Percentiles rank a stretch among this genome's conserved stretches.
phyloP scores from a whole-genome alignment of 2,797 vertebrate species.

The Muscicapa striata region DNA sequence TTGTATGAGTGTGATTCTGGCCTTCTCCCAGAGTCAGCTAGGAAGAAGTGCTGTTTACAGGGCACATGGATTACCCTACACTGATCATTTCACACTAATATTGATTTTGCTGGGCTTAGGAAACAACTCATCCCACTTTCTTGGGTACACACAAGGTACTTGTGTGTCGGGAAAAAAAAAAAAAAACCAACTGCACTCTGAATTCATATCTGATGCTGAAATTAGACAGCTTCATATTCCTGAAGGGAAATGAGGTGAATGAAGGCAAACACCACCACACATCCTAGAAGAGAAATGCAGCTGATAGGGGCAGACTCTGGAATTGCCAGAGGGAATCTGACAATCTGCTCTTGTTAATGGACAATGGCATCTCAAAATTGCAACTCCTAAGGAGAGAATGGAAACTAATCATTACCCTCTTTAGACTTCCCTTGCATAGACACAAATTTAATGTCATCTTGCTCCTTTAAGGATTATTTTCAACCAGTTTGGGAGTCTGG shows the following conservation, averaged over 20 bases:
- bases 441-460: neutral
- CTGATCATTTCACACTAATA: neutral
- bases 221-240: neutral
- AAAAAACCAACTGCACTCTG: neutral
- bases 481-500: neutral
- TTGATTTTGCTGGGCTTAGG: neutral
- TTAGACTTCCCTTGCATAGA: neutral
- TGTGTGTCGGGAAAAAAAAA: neutral
- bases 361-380: neutral
- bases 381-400: neutral
- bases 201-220: neutral
- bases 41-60: neutral
- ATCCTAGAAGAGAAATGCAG: neutral
- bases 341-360: neutral
- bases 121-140: neutral
- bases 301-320: neutral
- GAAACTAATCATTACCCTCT: neutral
- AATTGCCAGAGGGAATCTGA: neutral
- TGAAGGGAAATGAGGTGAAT: neutral
- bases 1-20: neutral
- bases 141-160: neutral
- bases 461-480: neutral
- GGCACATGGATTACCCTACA: neutral
- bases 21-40: neutral
- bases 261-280: neutral